These are phyloP conservation scores for Girardinichthys multiradiatus DNA, from an alignment of 2,113 vertebrate genomes.

Conservation along the genomic window DNA sequence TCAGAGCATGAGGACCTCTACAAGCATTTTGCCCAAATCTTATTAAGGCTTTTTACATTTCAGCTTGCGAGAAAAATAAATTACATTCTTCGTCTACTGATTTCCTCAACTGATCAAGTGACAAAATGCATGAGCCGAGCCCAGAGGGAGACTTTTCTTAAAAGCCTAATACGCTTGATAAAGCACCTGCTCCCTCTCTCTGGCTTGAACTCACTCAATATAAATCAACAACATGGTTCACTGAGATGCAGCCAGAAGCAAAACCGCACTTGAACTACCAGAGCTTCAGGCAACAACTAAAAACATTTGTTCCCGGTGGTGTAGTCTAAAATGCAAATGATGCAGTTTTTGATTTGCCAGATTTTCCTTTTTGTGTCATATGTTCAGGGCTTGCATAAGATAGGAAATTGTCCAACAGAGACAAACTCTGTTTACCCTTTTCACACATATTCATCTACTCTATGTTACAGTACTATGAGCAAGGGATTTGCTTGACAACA, in stretches of 20 bases:
- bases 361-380: not conserved
- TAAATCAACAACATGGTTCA: slow-evolving; percentile 34
- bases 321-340: slow-evolving; percentile 34
- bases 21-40: slow-evolving; percentile 39
- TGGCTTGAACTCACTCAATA: slow-evolving; percentile 23
- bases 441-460: too few species aligned
- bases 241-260: slow-evolving; percentile 1
- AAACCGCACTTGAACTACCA: not conserved
- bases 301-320: slow-evolving; percentile 21
- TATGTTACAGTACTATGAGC: too few species aligned
- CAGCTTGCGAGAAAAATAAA: slow-evolving; percentile 40
- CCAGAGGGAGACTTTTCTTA: slow-evolving; percentile 36
- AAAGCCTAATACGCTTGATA: slow-evolving; percentile 61
- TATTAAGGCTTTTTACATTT: slow-evolving; percentile 40
- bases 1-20: slow-evolving; percentile 6
- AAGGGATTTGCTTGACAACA: too few species aligned
- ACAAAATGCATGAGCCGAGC: slow-evolving; percentile 35
- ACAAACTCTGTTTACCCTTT: too few species aligned
- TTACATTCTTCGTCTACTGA: slow-evolving; percentile 27
- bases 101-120: slow-evolving; percentile 47
- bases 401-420: too few species aligned
- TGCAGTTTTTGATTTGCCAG: not conserved
- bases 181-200: slow-evolving; percentile 60
- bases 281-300: slow-evolving; percentile 14
- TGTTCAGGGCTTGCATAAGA: not conserved